Conservation (phyloP, 2,888 invertebrate species). For the Drosophila paranaensis region DNA sequence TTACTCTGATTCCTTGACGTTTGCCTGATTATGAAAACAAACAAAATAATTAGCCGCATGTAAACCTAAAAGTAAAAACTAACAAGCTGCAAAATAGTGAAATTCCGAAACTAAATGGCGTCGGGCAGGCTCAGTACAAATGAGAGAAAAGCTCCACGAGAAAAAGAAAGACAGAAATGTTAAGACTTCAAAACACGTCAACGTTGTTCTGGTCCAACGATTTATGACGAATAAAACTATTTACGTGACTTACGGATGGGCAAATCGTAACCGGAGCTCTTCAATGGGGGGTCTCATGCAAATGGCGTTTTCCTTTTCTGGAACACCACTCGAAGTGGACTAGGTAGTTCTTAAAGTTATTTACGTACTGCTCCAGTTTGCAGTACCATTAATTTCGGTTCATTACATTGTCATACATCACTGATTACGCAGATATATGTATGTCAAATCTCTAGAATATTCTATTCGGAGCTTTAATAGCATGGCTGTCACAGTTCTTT, state of each 20-base stretch:
- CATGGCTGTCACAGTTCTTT: constrained; percentile 63
- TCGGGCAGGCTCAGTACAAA: constrained; percentile 48
- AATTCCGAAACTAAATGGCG: constrained; percentile 66
- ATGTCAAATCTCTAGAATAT: constrained; percentile 33
- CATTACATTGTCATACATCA: constrained; percentile 80
- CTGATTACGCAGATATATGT: constrained; percentile 47
- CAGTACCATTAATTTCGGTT: constrained; percentile 75
- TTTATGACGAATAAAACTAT: constrained; percentile 75
- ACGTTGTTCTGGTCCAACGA: constrained; percentile 80
- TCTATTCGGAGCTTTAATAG: constrained; percentile 57
- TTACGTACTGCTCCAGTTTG: constrained; percentile 66
- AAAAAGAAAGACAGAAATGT: constrained; percentile 13
- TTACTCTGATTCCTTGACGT: constrained; percentile 28
- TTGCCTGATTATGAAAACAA: constrained; percentile 56
- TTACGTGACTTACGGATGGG: constrained; percentile 72
- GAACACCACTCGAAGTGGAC: constrained; percentile 23
- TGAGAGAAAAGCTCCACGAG: constrained; percentile 50
- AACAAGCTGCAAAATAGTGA: constrained; percentile 64
- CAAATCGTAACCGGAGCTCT: constrained; percentile 47
- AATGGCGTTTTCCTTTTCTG: constrained; percentile 49
- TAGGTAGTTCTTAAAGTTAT: constrained; percentile 49
- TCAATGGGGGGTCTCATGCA: constrained; percentile 37
- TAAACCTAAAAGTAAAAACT: constrained; percentile 54
- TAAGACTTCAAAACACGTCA: constrained; percentile 61
- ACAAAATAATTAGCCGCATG: constrained; percentile 77